Evolutionary conservation across 2,888 invertebrate species (phyloP).

Genomic region (Ptychoptera albimana): DNA sequence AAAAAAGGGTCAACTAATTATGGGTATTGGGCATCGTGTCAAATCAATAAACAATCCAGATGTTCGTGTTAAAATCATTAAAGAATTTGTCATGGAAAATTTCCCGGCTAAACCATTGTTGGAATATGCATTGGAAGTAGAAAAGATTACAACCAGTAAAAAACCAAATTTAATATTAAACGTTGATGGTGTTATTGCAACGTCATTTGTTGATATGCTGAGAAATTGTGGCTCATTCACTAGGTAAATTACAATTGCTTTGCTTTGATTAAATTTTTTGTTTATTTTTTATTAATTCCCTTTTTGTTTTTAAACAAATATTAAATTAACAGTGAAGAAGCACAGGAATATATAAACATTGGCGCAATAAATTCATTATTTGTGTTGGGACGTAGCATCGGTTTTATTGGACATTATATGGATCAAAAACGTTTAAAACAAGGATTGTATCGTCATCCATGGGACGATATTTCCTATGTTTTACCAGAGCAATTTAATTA

Average conservation of each 20-base stretch:
- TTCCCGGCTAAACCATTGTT: slow-evolving; percentile 92
- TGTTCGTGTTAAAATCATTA: slow-evolving; percentile 91
- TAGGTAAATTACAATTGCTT: slow-evolving; percentile 35
- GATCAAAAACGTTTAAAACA: slow-evolving; percentile 98
- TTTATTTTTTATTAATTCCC: neutral
- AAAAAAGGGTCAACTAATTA: slow-evolving; percentile 92
- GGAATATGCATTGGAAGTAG: slow-evolving; percentile 91
- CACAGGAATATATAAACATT: slow-evolving; percentile 92
- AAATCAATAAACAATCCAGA: slow-evolving; percentile 97
- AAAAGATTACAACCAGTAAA: slow-evolving; percentile 97
- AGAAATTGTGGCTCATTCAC: slow-evolving; percentile 90
- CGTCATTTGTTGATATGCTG: slow-evolving; percentile 92
- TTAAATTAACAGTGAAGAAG: slow-evolving; percentile 59
- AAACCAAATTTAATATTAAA: slow-evolving; percentile 99
- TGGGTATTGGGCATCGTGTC: slow-evolving; percentile 95
- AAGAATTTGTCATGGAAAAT: slow-evolving; percentile 84
- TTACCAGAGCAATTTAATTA: slow-evolving; percentile 27
- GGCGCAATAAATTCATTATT: slow-evolving; percentile 97
- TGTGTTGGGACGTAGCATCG: slow-evolving; percentile 94
- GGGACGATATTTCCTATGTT: slow-evolving; percentile 81
- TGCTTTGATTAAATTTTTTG: neutral
- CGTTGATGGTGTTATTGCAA: slow-evolving; percentile 97
- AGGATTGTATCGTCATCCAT: slow-evolving; percentile 96
- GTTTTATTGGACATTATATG: slow-evolving; percentile 96
- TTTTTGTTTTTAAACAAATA: slow-evolving; percentile 2